Percentiles rank a stretch among this genome's conserved stretches.
phyloP scores from a whole-genome alignment of 2,113 vertebrate genomes.

The Pteropus alecto region DNA sequence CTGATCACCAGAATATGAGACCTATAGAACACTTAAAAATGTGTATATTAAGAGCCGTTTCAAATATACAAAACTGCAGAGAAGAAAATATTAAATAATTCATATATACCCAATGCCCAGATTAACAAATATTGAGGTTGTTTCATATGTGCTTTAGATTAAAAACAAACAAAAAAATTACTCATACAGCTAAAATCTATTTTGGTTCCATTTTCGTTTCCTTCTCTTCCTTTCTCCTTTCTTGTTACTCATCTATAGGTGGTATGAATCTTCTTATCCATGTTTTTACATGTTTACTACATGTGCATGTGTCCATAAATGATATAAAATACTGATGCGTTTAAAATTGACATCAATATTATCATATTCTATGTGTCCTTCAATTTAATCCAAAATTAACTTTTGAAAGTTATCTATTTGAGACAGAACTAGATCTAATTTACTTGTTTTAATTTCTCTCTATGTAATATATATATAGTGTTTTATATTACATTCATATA shows the following conservation, averaged over 20 bases:
- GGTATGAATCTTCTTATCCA: neutral
- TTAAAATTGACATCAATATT: constrained; percentile 23
- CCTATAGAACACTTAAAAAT: neutral
- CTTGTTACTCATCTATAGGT: neutral
- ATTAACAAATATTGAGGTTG: neutral
- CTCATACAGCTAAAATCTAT: neutral
- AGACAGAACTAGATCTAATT: neutral
- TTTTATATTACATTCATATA: neutral
- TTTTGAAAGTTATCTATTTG: constrained; percentile 30
- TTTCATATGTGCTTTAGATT: neutral
- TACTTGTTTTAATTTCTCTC: constrained; percentile 1
- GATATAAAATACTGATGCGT: neutral
- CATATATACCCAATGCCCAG: neutral
- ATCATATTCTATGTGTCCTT: neutral
- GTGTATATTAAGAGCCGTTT: neutral
- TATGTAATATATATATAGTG: neutral
- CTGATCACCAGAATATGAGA: neutral
- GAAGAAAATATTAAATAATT: neutral
- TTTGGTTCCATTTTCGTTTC: neutral
- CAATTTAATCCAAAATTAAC: constrained; percentile 4
- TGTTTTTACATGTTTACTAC: neutral
- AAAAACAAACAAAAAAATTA: neutral
- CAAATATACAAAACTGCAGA: neutral
- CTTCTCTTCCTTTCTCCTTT: neutral
- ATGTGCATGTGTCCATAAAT: neutral